Percentiles rank a stretch among this genome's conserved stretches.
Conservation (phyloP, 2,113 vertebrate species). For the Spheniscus mendiculus region DNA sequence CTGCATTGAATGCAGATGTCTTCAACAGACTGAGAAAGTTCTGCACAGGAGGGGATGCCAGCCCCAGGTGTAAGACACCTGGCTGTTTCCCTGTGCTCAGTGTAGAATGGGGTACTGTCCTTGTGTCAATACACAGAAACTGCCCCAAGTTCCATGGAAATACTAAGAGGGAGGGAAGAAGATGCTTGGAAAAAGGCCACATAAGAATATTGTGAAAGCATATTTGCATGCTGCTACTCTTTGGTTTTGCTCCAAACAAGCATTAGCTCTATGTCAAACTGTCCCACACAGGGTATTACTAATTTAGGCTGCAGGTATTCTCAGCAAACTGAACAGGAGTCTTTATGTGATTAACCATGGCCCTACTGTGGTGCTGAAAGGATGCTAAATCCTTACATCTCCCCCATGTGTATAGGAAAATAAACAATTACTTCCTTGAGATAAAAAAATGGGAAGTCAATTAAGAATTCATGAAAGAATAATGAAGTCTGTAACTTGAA, state of each 20-base stretch:
- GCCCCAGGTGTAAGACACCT: not conserved
- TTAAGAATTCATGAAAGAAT: slow-evolving; percentile 8
- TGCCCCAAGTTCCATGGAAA: not conserved
- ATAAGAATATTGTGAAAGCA: not conserved
- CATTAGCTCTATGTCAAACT: not conserved
- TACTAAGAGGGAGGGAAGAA: not conserved
- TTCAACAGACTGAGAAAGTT: not conserved
- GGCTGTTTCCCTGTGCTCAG: not conserved
- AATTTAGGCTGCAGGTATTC: slow-evolving; percentile 15
- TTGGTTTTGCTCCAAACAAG: slow-evolving; percentile 6
- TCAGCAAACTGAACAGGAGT: not conserved
- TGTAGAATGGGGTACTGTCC: not conserved
- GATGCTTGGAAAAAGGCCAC: not conserved
- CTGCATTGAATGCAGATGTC: not conserved
- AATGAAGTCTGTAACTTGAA: slow-evolving; percentile 15
- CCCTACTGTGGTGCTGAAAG: not conserved
- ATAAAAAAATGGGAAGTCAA: slow-evolving; percentile 12
- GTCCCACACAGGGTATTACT: not conserved
- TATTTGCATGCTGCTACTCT: not conserved
- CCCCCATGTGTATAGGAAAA: not conserved
- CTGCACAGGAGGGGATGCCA: not conserved
- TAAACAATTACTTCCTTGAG: slow-evolving; percentile 18
- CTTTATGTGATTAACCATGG: not conserved
- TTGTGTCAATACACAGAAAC: not conserved
- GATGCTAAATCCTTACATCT: not conserved